Evolutionary conservation across 2,797 vertebrate species (phyloP).

Genomic region (Cetoscarus ocellatus): DNA sequence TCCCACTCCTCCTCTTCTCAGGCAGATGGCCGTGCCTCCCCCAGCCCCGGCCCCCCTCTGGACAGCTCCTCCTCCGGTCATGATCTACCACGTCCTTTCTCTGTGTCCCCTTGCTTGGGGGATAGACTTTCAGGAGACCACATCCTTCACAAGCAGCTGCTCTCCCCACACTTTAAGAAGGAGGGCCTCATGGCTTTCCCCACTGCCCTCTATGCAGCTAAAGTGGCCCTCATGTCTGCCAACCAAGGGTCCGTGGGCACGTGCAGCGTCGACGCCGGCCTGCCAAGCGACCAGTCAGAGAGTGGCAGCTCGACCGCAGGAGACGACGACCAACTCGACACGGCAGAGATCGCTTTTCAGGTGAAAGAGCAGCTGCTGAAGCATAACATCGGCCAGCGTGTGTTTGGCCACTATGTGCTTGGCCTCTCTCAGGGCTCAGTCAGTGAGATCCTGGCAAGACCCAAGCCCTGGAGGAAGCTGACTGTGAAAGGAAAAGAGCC

Average conservation of each 20-base stretch:
- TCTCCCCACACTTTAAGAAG: constrained; percentile 88
- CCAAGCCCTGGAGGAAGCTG: constrained; percentile 99
- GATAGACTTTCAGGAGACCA: constrained; percentile 87
- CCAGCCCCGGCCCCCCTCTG: constrained; percentile 81
- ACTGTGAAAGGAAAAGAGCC: constrained; percentile 99
- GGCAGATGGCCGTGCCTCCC: constrained; percentile 85
- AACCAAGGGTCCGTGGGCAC: constrained; percentile 71
- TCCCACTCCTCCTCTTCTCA: constrained; percentile 89
- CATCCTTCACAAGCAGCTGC: constrained; percentile 87
- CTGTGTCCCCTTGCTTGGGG: constrained; percentile 85
- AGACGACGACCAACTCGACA: constrained; percentile 96
- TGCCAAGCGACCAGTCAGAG: constrained; percentile 88
- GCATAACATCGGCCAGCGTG: constrained; percentile 98
- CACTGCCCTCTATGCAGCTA: constrained; percentile 88
- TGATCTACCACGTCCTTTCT: constrained; percentile 86
- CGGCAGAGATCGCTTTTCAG: constrained; percentile 96
- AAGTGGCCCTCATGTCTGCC: constrained; percentile 82
- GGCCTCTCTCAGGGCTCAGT: constrained; percentile 98
- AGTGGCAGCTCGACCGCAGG: constrained; percentile 76
- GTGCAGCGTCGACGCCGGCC: constrained; percentile 75
- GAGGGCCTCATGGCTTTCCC: constrained; percentile 87
- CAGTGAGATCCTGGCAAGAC: constrained; percentile 97
- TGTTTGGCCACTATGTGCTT: constrained; percentile 98
- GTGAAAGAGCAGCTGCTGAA: constrained; percentile 99
- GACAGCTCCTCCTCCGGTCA: constrained; percentile 80